Base-by-base conservation (phyloP, 2,113 vertebrate species). In the Microtus oregoni region DNA sequence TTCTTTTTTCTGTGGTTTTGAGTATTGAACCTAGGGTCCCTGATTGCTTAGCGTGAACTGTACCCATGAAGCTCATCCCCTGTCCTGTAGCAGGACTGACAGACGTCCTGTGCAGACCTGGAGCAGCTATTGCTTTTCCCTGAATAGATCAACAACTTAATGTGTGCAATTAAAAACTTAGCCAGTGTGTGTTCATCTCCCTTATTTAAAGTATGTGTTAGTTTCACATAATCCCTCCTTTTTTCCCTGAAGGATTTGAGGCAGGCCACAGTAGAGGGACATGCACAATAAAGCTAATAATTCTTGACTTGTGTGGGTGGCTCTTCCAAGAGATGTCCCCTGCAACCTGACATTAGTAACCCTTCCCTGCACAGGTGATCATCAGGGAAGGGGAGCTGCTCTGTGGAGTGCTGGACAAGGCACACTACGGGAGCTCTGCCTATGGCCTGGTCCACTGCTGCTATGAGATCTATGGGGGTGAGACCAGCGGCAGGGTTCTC, bases 391-490 rank as follows among this genome's bases (percentile, higher is more conserved):
- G 99, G 0, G 99, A 99, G 94, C 98, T 99, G 86, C 97, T 99
- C 20, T 98, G 99, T 19, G 99, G 99, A 0, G 99, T 99, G 83
- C 96, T 99, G 98, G 99, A 99, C 98, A 99, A 99, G 97, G 99
- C 99, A 0, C 99, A 99, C 97, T 99, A 99, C 0, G 99, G 99
- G 92, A 99, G 99, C 98, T 99, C 99, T 0, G 99, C 99, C 63
- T 99, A 99, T 0, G 99, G 99, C 47, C 98, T 99, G 96, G 99
- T 99, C 1, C 99, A 99, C 98, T 99, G 99, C 97, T 99, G 99
- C 98, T 99, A 99, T 6, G 99, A 99, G 97, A 98, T 99, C 83
- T 99, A 99, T 0, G 99, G 99, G 6, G 99, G 99, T 0, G 97
- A 98, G 95, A 99, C 99, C 68, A 99, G 99, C 5, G 99, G 99